Conservation (phyloP, 2,797 vertebrate genomes). For the Aulostomus chinensis region DNA sequence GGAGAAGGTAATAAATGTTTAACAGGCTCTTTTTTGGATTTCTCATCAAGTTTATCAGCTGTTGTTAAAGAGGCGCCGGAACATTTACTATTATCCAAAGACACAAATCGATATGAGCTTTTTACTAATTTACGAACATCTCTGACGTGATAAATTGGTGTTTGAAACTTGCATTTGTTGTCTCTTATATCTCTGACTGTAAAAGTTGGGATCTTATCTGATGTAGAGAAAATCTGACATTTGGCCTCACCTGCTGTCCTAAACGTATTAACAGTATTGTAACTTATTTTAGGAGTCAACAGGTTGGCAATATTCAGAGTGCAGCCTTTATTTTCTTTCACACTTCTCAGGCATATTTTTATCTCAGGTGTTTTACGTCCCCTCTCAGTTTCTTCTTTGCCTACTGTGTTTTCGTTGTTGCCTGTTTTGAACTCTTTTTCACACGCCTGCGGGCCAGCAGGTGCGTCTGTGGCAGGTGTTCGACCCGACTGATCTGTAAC, state of each 20-base stretch:
- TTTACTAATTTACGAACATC: conserved; percentile 97
- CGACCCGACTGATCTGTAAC: too few species aligned
- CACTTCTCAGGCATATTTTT: conserved; percentile 88
- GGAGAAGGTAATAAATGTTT: conserved; percentile 79
- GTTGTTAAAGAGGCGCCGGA: conserved; percentile 45
- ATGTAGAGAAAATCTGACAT: conserved; percentile 67
- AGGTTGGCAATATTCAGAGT: conserved; percentile 90
- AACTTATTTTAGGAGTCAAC: conserved; percentile 88
- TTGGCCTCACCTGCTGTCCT: conserved; percentile 75
- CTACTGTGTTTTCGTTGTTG: conserved; percentile 14
- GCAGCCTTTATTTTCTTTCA: conserved; percentile 82
- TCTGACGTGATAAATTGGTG: conserved; percentile 92
- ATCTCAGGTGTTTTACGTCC: conserved; percentile 86
- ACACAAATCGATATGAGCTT: conserved; percentile 87
- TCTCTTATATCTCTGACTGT: conserved; percentile 91
- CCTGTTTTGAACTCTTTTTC: conserved; percentile 35
- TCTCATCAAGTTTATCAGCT: conserved; percentile 67
- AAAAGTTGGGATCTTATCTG: conserved; percentile 90
- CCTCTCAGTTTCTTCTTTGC: conserved; percentile 34
- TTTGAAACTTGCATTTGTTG: conserved; percentile 85
- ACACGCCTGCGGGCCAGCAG: conserved; percentile 29
- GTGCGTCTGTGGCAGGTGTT: conserved; percentile 25
- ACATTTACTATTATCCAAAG: conserved; percentile 76
- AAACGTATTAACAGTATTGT: conserved; percentile 62
- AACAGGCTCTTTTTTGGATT: conserved; percentile 67